A percentile compares a stretch with the other conserved stretches of the same genome.
These are phyloP conservation scores for Stenopsyche tienmushanensis DNA, from an alignment of 1,140 invertebrate genomes.

Conservation along the genomic window DNA sequence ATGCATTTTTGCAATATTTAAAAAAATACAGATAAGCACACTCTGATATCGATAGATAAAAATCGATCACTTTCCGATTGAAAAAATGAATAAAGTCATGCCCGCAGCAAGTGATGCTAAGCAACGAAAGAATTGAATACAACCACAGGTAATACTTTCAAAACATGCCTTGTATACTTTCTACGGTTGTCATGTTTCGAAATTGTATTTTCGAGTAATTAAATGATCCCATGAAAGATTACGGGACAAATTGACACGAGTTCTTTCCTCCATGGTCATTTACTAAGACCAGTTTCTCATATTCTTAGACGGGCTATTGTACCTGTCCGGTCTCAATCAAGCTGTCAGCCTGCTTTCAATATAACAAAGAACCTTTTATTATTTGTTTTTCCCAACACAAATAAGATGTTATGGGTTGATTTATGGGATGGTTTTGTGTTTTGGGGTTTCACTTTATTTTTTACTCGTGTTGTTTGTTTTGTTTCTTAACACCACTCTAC, in stretches of 20 bases:
- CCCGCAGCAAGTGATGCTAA: too few relatives aligned
- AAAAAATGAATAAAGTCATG: too few relatives aligned
- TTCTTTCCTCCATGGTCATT: neutral
- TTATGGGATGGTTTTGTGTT: slow-evolving; percentile 34
- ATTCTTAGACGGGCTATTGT: neutral
- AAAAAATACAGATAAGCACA: too few relatives aligned
- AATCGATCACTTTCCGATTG: too few relatives aligned
- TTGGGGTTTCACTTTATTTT: slow-evolving; percentile 16
- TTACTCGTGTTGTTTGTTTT: slow-evolving; percentile 3
- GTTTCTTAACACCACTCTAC: slow-evolving; percentile 21
- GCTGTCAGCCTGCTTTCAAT: slow-evolving; percentile 32
- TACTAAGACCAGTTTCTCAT: neutral
- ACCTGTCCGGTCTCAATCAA: slow-evolving; percentile 35
- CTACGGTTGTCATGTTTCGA: too few relatives aligned
- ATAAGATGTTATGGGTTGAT: slow-evolving; percentile 41
- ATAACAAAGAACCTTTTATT: slow-evolving; percentile 39
- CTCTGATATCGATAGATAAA: too few relatives aligned
- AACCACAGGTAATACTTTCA: too few relatives aligned
- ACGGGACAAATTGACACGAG: neutral
- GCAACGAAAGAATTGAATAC: too few relatives aligned
- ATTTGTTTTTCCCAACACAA: slow-evolving; percentile 39
- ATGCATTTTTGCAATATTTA: too few relatives aligned
- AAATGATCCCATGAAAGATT: too few relatives aligned
- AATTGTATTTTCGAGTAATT: too few relatives aligned
- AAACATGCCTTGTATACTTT: too few relatives aligned